Percentiles rank a stretch among this genome's conserved stretches.
These are phyloP conservation scores for Latrodectus elegans DNA, from an alignment of 2,888 invertebrate species.

Conservation along the genomic window DNA sequence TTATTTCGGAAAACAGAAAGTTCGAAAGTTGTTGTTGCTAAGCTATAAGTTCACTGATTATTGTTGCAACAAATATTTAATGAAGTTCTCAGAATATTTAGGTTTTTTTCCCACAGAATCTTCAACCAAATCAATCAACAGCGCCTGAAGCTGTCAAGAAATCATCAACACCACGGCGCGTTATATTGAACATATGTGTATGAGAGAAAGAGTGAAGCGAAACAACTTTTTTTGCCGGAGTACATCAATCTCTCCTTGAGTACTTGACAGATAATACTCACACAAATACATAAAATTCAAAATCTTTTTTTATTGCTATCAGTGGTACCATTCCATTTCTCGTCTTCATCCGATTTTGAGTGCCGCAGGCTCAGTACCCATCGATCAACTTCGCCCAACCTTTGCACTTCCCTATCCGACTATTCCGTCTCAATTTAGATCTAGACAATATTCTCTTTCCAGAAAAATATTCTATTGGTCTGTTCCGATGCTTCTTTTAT, in stretches of 20 bases:
- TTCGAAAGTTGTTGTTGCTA: too few relatives aligned
- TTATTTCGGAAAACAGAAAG: too few relatives aligned
- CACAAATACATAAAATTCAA: background rate
- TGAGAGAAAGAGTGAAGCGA: background rate
- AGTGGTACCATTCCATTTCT: background rate
- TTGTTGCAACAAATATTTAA: too few relatives aligned
- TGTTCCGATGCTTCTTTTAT: background rate
- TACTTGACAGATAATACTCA: background rate
- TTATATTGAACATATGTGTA: background rate
- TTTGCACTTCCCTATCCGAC: background rate
- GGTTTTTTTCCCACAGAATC: too few relatives aligned
- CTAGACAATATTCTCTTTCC: background rate
- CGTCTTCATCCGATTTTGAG: background rate
- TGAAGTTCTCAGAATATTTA: too few relatives aligned
- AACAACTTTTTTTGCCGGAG: background rate
- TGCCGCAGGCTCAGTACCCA: background rate
- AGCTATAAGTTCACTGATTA: too few relatives aligned
- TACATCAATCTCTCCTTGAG: background rate
- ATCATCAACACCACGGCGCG: background rate
- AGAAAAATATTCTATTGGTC: background rate
- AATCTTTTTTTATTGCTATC: background rate
- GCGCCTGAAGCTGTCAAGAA: background rate
- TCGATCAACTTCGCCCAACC: background rate
- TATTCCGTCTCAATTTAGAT: background rate
- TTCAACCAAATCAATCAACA: background rate